Evolutionary conservation across 2,888 invertebrate genomes (phyloP).

Genomic region (Cephus spinipes): DNA sequence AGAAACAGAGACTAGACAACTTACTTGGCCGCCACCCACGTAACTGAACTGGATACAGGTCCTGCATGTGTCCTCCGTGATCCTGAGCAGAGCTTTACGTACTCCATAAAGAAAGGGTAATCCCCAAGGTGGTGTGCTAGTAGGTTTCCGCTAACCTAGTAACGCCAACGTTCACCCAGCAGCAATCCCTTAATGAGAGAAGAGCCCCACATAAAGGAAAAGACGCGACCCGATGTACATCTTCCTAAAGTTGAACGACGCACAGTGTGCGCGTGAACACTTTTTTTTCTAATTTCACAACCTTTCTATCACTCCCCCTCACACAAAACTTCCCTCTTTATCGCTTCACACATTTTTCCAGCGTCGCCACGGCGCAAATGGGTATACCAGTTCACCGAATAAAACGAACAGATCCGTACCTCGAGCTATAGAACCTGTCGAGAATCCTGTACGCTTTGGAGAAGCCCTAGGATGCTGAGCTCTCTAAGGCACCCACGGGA

Average conservation of each 20-base stretch:
- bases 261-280: not conserved
- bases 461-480: not conserved
- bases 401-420: not conserved
- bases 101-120: not conserved
- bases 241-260: not conserved
- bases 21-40: not conserved
- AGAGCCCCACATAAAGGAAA: not conserved
- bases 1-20: not conserved
- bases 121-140: not conserved
- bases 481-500: not conserved
- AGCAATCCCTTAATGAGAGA: not conserved
- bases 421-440: not conserved
- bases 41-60: not conserved
- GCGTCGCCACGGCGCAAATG: not conserved
- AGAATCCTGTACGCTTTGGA: not conserved
- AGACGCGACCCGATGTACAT: not conserved
- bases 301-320: constrained; percentile 2
- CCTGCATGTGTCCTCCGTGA: not conserved
- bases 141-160: not conserved
- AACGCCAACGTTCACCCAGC: not conserved
- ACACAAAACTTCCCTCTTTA: not conserved
- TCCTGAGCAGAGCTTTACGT: not conserved
- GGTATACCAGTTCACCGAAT: not conserved
- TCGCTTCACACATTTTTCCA: not conserved
- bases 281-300: constrained; percentile 12